Evolutionary conservation across 1,140 invertebrate species (phyloP).

Genomic region (Papilio polytes): DNA sequence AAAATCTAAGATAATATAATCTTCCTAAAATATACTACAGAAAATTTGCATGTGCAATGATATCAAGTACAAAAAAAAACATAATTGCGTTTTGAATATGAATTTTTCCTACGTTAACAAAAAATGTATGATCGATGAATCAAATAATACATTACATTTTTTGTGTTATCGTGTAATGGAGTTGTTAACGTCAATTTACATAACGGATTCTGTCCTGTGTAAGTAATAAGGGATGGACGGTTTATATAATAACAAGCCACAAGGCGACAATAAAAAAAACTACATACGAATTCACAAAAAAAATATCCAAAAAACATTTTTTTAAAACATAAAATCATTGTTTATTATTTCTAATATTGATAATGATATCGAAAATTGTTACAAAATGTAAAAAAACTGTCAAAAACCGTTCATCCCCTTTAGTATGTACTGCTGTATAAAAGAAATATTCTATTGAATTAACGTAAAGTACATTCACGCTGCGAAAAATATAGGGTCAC

Average conservation of each 20-base stretch:
- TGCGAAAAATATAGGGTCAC: neutral
- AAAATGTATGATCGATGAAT: neutral
- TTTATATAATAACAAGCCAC: neutral
- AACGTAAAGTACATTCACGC: neutral
- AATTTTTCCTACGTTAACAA: no score
- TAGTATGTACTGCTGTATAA: neutral
- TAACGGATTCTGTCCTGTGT: constrained; percentile 8
- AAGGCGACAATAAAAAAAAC: neutral
- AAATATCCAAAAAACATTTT: neutral
- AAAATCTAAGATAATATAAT: neutral
- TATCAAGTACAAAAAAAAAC: neutral
- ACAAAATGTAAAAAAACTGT: neutral
- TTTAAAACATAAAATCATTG: neutral
- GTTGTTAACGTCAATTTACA: constrained; percentile 28
- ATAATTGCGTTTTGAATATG: no score
- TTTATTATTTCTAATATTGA: neutral
- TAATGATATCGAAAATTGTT: neutral
- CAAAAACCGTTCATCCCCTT: constrained; percentile 3
- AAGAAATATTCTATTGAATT: neutral
- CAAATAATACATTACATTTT: neutral
- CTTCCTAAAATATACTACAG: neutral
- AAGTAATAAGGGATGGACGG: constrained; percentile 18
- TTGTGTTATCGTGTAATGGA: neutral
- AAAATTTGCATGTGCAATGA: neutral
- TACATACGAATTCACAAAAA: neutral